Percentiles rank a stretch among this genome's conserved stretches.
Evolutionary conservation across 2,888 invertebrate species (phyloP).

Genomic region (Tenthredo mesomela): DNA sequence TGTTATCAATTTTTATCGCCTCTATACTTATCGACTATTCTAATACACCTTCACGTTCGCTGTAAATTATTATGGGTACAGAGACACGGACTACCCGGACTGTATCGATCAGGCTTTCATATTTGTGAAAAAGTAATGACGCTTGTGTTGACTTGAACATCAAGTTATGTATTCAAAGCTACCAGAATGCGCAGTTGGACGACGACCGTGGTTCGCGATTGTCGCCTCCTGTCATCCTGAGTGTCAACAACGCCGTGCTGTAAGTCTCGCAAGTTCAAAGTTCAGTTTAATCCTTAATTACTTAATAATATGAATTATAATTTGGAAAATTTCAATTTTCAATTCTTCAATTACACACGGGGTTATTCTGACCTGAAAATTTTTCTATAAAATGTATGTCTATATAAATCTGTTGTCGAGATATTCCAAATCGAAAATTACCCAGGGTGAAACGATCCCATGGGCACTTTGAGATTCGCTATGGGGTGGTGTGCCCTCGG

Average conservation of each 20-base stretch:
- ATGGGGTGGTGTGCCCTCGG: no score
- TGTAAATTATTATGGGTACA: neutral
- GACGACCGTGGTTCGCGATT: slow-evolving; percentile 19
- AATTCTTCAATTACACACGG: no score
- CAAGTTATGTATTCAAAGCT: slow-evolving; percentile 2
- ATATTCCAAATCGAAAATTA: no score
- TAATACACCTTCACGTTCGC: neutral
- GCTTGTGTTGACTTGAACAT: slow-evolving; percentile 10
- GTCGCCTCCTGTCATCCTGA: neutral
- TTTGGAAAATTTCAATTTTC: neutral
- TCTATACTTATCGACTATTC: neutral
- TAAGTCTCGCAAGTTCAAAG: neutral
- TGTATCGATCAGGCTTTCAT: slow-evolving; percentile 30
- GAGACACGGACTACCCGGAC: neutral
- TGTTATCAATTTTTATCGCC: neutral
- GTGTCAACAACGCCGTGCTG: neutral
- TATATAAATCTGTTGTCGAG: no score
- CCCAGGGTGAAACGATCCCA: no score
- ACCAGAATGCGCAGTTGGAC: slow-evolving; percentile 21
- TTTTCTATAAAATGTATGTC: no score
- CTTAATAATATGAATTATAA: neutral
- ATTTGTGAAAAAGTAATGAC: slow-evolving; percentile 33
- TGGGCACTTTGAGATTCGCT: no score
- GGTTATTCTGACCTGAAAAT: no score
- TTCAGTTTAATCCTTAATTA: neutral